phyloP scores from a whole-genome alignment of 2,888 invertebrate genomes.

The Lucinisca nassula region DNA sequence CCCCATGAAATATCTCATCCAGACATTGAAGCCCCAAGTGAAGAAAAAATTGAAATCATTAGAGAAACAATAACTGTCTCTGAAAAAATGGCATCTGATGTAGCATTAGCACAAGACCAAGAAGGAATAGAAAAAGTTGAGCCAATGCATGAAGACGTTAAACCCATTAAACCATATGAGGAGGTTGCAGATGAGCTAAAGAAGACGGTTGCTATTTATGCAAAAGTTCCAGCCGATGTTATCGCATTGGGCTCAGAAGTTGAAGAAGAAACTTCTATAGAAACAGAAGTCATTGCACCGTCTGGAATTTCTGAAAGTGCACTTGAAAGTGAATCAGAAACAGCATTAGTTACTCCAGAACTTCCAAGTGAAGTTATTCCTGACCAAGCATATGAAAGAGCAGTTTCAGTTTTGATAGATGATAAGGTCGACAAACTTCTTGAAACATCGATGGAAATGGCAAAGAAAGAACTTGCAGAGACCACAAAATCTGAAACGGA shows the following conservation, averaged over 20 bases:
- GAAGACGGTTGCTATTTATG: slow-evolving; percentile 20
- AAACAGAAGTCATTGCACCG: not conserved
- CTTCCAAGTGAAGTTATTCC: not conserved
- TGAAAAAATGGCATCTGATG: slow-evolving; percentile 21
- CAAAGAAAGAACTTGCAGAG: slow-evolving; percentile 24
- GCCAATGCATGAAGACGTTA: not conserved
- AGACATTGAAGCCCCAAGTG: not conserved
- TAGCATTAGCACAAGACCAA: slow-evolving; percentile 16
- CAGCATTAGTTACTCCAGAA: slow-evolving; percentile 16
- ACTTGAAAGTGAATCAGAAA: not conserved
- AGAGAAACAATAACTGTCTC: slow-evolving; percentile 42
- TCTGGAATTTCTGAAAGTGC: not conserved
- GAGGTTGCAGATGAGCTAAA: not conserved
- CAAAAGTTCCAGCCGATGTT: not conserved
- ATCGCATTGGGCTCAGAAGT: not conserved
- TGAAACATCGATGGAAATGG: slow-evolving; percentile 22
- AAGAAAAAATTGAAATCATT: slow-evolving; percentile 18
- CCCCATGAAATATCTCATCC: not conserved
- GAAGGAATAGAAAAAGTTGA: slow-evolving; percentile 18
- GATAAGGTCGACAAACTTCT: slow-evolving; percentile 12
- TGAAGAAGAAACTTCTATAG: not conserved
- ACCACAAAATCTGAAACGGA: not conserved
- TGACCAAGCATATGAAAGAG: not conserved
- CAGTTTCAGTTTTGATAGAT: slow-evolving; percentile 15
- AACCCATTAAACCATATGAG: not conserved